Base-by-base conservation (phyloP, 2,797 vertebrate species). In the Falco columbarius region DNA sequence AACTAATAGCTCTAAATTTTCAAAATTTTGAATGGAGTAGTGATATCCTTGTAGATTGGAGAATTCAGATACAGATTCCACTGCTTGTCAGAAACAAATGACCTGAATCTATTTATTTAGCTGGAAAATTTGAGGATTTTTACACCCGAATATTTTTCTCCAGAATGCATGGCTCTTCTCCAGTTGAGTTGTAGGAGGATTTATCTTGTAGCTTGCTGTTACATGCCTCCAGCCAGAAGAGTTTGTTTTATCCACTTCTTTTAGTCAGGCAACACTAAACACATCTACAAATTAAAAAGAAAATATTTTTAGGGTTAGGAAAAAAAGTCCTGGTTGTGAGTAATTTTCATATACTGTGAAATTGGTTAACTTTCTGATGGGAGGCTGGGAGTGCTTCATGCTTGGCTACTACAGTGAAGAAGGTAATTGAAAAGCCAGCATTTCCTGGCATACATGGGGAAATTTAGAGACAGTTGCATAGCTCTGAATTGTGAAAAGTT, bases 401-500 rank as follows among this genome's bases (percentile, higher is more conserved):
- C 49, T 89, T 68, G 55, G 49, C 73, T 92, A 27, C 56, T 62
- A 36, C 38, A 36, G 67, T 44, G 77, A 72, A 73, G 63, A 72
- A 79, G 10, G 6, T 84, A 88, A 75, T 82, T 93, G 82, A 85
- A 89, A 92, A 81, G 16, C 36, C 67, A 92, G 20, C 24, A 59
- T 80, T 95, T 92, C 83, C 93, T 94, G 89, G 86, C 77, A 55
- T 7, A 47, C 16, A 8, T 49, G 36, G 12, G 47, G 63, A 73
- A 63, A 81, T 70, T 66, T 58, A 75, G 90, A 77, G 73, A 63
- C 86, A 86, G 73, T 90, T 93, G 66, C 83, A 61, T 49, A 80
- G 77, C 30, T 89, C 81, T 91, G 81, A 76, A 89, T 55, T 73
- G 74, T 75, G 89, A 81, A 88, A 96, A 87, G 73, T 94, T 92